phyloP scores from a whole-genome alignment of 2,888 invertebrate genomes.

The Mellilla xanthometata region DNA sequence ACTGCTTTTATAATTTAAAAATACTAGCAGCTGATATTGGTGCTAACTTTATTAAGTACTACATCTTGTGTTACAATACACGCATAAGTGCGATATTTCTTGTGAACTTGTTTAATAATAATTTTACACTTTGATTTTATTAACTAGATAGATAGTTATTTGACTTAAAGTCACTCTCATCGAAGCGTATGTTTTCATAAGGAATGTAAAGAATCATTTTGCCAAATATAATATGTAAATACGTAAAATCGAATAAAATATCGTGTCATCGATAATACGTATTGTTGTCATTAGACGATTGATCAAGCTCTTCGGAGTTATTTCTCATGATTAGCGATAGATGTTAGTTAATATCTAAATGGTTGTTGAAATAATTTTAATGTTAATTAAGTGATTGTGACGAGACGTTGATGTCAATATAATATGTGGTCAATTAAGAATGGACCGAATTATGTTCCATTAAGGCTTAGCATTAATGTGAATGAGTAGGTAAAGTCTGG shows the following conservation, averaged over 20 bases:
- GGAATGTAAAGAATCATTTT: conserved; percentile 60
- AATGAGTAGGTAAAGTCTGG: conserved; percentile 33
- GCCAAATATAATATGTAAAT: conserved; percentile 72
- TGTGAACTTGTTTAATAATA: conserved; percentile 21
- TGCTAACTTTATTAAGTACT: conserved; percentile 59
- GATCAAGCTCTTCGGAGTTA: conserved; percentile 58
- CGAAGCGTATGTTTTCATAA: conserved; percentile 44
- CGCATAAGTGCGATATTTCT: conserved; percentile 2
- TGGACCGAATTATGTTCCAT: conserved; percentile 66
- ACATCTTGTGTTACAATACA: conserved; percentile 21
- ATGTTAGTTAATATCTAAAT: conserved; percentile 66
- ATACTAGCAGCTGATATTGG: conserved; percentile 76
- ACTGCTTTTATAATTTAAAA: conserved; percentile 56
- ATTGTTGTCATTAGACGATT: conserved; percentile 61
- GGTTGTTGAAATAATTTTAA: conserved; percentile 68
- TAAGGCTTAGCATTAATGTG: conserved; percentile 58
- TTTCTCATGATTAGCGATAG: conserved; percentile 64
- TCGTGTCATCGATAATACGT: conserved; percentile 46
- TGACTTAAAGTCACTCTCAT: conserved; percentile 67
- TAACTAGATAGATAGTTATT: conserved; percentile 62
- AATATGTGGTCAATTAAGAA: conserved; percentile 75
- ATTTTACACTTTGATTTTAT: conserved; percentile 39
- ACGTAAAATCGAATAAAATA: conserved; percentile 53
- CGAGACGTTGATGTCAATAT: conserved; percentile 64
- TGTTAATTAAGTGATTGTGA: conserved; percentile 52